Conservation (phyloP, 2,113 vertebrate genomes). For the Daphoenositta chrysoptera region DNA sequence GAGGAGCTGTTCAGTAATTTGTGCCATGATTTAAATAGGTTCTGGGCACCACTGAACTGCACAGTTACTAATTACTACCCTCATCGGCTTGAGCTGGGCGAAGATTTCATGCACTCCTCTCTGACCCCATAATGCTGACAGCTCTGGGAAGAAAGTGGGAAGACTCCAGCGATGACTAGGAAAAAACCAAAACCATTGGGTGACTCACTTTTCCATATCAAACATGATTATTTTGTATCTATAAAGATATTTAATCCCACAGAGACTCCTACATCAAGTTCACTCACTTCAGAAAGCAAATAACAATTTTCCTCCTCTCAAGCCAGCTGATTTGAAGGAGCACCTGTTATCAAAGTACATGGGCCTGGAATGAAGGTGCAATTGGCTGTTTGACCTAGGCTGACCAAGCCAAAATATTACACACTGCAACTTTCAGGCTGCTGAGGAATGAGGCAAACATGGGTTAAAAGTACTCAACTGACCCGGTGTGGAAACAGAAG, state of each 20-base stretch:
- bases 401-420: background rate
- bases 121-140: background rate
- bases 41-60: background rate
- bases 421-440: background rate
- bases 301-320: background rate
- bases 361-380: background rate
- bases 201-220: slow-evolving; percentile 34
- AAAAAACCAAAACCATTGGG: background rate
- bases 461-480: background rate
- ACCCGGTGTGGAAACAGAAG: slow-evolving; percentile 9
- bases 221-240: background rate
- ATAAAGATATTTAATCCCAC: background rate
- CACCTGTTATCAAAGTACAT: background rate
- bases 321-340: background rate
- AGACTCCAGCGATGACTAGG: background rate
- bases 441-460: background rate
- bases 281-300: background rate
- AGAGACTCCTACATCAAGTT: background rate
- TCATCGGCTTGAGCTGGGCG: background rate
- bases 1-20: background rate
- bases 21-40: background rate
- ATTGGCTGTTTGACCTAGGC: background rate
- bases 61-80: background rate
- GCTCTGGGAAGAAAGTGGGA: background rate
- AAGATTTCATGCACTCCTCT: background rate